Conservation (phyloP, 2,113 vertebrate genomes). For the Gymnobelideus leadbeateri region DNA sequence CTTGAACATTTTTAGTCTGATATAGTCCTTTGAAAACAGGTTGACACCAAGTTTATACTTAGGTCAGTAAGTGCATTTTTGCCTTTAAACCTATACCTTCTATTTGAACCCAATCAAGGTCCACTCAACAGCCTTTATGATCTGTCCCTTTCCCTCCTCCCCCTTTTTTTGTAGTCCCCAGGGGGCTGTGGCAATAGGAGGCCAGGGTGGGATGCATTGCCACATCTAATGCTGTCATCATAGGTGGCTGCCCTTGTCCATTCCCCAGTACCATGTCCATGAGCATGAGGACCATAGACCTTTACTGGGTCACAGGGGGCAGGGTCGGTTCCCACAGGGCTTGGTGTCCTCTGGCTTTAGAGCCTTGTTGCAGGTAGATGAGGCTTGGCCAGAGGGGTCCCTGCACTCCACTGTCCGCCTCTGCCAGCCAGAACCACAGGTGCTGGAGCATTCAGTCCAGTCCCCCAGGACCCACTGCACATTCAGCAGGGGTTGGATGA, state of each 20-base stretch:
- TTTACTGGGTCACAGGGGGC: constrained; percentile 90
- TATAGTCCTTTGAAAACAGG: constrained; percentile 68
- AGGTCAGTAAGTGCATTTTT: constrained; percentile 77
- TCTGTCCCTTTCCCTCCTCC: not conserved
- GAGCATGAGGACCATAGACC: constrained; percentile 91
- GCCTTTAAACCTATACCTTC: constrained; percentile 68
- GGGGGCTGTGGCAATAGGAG: constrained; percentile 73
- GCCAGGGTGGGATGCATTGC: constrained; percentile 86
- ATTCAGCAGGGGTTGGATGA: constrained; percentile 87
- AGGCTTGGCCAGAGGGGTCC: constrained; percentile 87
- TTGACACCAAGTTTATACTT: constrained; percentile 53
- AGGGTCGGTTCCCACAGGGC: constrained; percentile 90
- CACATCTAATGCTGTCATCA: constrained; percentile 87
- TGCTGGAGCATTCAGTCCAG: constrained; percentile 95
- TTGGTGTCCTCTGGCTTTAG: constrained; percentile 91
- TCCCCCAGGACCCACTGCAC: constrained; percentile 93
- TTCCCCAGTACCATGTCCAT: constrained; percentile 86
- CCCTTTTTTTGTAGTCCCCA: constrained; percentile 83
- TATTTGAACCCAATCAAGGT: constrained; percentile 72
- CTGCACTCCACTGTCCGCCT: constrained; percentile 91
- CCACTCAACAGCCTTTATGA: constrained; percentile 44
- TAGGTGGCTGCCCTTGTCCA: constrained; percentile 87
- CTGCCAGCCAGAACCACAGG: constrained; percentile 94
- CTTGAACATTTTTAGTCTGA: constrained; percentile 63
- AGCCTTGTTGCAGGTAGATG: constrained; percentile 87